Evolutionary conservation across 2,888 invertebrate genomes (phyloP).

Genomic region (Synergus laeviventris): DNA sequence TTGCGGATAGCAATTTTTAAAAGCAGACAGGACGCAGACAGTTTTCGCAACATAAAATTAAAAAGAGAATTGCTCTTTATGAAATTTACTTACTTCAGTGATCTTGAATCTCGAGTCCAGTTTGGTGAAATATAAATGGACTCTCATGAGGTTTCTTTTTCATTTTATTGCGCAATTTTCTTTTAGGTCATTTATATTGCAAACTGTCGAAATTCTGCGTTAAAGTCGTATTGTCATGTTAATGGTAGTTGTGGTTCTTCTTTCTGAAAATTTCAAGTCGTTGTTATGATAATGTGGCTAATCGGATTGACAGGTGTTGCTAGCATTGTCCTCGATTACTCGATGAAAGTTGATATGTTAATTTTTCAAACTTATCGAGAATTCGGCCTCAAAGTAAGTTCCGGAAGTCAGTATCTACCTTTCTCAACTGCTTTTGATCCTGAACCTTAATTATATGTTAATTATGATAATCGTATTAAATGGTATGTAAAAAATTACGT

Average conservation of each 20-base stretch:
- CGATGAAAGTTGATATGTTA: constrained; percentile 23
- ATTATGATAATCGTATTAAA: neutral
- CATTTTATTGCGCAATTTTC: constrained; percentile 9
- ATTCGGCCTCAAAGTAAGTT: neutral
- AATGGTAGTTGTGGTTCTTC: neutral
- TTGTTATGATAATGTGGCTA: constrained; percentile 27
- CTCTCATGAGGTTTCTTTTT: neutral
- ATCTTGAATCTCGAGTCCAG: constrained; percentile 3
- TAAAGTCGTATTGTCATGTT: constrained; percentile 24
- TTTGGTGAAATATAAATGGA: constrained; percentile 13
- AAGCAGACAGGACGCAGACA: neutral
- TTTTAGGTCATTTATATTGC: neutral
- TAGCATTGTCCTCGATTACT: constrained; percentile 12
- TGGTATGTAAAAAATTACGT: neutral
- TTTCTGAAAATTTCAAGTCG: neutral
- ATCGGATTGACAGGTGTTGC: constrained; percentile 1
- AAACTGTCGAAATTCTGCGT: neutral
- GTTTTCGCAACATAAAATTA: neutral
- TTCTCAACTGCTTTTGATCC: neutral
- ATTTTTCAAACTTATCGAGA: neutral
- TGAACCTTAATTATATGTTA: neutral
- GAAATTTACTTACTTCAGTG: neutral
- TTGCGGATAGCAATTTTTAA: neutral
- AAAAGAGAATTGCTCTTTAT: neutral
- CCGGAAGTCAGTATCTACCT: too few relatives aligned